Evolutionary conservation across 35 echinoderm and acorn worm species (phyloP), one percentile per base, ranked within the genome.

Genomic region (Patiria miniata): DNA sequence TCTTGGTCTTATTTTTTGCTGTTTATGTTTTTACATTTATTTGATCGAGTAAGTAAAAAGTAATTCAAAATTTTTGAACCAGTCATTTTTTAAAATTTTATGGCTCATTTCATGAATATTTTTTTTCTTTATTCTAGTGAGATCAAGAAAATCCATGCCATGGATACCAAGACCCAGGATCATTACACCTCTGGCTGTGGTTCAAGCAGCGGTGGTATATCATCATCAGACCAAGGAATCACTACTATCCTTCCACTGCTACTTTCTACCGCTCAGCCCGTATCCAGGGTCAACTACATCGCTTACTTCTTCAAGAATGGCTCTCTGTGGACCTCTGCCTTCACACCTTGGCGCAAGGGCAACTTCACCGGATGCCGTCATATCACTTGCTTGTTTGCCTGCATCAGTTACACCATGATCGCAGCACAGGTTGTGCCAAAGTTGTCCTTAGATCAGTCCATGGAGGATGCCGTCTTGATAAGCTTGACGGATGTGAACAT

Each of bases 241-340:
- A 73, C 65, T 9, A 36, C 65, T 14, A 26, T 73, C 29, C 1
- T 36, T 73, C 30, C 65, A 30, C 65, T 73, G 65, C 30, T 73
- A 32, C 65, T 34, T 7, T 73, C 34, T 34, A 73, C 30, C 2
- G 26, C 65, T 34, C 8, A 73, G 65, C 65, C 65, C 1, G 65
- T 23, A 73, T 15, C 65, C 65, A 73, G 65, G 22, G 65, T 36
- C 65, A 73, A 3, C 65, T 34, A 73, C 65, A 32, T 73, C 65
- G 6, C 65, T 73, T 73, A 36, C 65, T 73, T 28, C 65, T 32
- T 73, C 65, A 73, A 73, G 65, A 73, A 73, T 73, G 65, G 26
- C 15, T 30, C 34, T 36, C 65, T 73, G 65, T 73, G 23, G 65
- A 73, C 65, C 7, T 73, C 65, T 12, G 34, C 65, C 65, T 73